phyloP scores from a whole-genome alignment of 2,113 vertebrate genomes.

The Orycteropus afer region DNA sequence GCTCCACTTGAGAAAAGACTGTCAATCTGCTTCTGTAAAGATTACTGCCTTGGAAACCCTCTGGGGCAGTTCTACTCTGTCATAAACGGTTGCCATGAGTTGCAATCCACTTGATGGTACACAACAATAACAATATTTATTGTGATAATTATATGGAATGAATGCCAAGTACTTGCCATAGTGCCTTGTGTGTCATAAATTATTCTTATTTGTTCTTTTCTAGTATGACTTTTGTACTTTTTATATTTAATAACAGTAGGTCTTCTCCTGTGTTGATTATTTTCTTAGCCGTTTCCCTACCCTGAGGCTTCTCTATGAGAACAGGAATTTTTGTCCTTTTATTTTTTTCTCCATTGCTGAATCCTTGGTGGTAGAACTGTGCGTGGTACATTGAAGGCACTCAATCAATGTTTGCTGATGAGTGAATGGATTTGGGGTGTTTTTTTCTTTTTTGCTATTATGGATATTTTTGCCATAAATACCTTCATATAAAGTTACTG shows the following conservation, averaged over 20 bases:
- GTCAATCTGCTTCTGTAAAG: too few relatives aligned
- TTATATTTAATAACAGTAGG: background rate
- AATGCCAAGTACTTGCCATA: background rate
- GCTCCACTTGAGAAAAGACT: too few relatives aligned
- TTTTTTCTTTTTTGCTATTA: background rate
- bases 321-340: background rate
- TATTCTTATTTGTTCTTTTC: background rate
- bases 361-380: background rate
- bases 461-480: background rate
- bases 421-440: background rate
- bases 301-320: background rate
- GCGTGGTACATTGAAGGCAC: background rate
- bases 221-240: background rate
- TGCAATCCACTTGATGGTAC: too few relatives aligned
- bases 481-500: background rate
- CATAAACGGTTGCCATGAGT: too few relatives aligned
- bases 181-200: background rate
- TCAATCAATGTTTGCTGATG: background rate
- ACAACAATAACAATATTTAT: background rate
- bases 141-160: background rate
- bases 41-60: too few relatives aligned
- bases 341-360: background rate
- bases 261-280: background rate
- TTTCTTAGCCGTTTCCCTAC: background rate
- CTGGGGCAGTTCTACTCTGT: too few relatives aligned